A percentile compares a stretch with the other conserved stretches of the same genome.
These are phyloP conservation scores for Rhipidura dahli DNA, from an alignment of 2,113 vertebrate genomes.

Conservation along the genomic window DNA sequence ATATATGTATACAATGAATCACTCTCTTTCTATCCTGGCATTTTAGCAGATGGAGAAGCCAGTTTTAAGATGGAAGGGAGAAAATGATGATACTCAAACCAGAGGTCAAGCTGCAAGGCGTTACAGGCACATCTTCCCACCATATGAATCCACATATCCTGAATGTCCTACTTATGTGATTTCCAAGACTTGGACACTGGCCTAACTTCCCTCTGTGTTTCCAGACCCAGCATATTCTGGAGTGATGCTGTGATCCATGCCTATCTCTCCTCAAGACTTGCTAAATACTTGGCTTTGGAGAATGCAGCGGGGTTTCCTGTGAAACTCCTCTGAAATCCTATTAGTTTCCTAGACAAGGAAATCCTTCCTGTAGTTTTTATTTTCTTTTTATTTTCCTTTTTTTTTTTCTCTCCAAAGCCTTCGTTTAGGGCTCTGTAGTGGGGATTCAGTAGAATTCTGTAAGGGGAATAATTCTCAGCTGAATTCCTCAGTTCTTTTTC, in stretches of 20 bases:
- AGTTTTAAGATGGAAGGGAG: constrained; percentile 18
- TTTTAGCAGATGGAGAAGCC: background rate
- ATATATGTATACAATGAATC: constrained; percentile 22
- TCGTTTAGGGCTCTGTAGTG: background rate
- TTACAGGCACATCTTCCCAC: background rate
- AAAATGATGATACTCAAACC: background rate
- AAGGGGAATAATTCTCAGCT: background rate
- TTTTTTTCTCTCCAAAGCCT: background rate
- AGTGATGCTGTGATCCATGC: background rate
- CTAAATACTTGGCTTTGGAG: background rate
- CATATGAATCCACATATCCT: background rate
- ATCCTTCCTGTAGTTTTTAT: background rate
- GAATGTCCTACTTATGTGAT: background rate
- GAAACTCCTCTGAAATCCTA: background rate
- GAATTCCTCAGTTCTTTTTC: background rate
- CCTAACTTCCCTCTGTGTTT: background rate
- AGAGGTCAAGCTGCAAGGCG: background rate
- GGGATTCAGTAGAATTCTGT: background rate
- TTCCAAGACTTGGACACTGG: background rate
- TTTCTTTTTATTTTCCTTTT: accelerated
- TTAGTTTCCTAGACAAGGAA: background rate
- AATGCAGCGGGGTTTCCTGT: background rate
- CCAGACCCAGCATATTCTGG: background rate
- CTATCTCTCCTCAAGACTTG: background rate
- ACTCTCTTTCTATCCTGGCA: background rate